These are phyloP conservation scores for Shinisaurus crocodilurus DNA, from an alignment of 2,113 vertebrate species.

Conservation along the genomic window DNA sequence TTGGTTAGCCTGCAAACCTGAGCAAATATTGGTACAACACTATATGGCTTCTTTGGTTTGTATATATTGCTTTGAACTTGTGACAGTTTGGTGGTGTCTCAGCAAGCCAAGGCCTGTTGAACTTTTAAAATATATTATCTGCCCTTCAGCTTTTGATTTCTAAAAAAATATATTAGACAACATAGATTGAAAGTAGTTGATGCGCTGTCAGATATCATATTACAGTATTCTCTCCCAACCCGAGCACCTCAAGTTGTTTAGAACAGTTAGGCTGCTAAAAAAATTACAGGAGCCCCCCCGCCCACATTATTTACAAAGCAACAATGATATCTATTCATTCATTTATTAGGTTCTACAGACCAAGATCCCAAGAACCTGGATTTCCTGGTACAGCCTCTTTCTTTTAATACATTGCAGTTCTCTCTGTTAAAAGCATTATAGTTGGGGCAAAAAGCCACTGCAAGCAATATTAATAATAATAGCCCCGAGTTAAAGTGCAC, in stretches of 20 bases:
- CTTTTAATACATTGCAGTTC: conserved; percentile 12
- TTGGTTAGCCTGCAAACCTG: conserved; percentile 30
- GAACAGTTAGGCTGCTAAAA: neutral
- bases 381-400: conserved; percentile 3
- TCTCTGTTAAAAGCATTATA: neutral
- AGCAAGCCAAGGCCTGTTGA: neutral
- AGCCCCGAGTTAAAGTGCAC: neutral
- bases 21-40: neutral
- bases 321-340: neutral
- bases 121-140: conserved; percentile 12
- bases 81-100: neutral
- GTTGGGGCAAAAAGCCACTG: neutral
- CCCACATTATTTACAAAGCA: neutral
- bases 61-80: neutral
- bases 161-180: neutral
- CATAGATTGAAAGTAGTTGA: neutral
- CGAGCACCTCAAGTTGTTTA: neutral
- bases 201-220: neutral
- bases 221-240: neutral
- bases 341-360: neutral
- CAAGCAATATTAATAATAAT: conserved; percentile 25
- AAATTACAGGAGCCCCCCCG: neutral
- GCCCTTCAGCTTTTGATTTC: neutral
- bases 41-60: conserved; percentile 37
- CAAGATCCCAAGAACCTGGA: neutral